Evolutionary conservation across 23 tunicate species (phyloP).

Genomic region (Styela plicata): DNA sequence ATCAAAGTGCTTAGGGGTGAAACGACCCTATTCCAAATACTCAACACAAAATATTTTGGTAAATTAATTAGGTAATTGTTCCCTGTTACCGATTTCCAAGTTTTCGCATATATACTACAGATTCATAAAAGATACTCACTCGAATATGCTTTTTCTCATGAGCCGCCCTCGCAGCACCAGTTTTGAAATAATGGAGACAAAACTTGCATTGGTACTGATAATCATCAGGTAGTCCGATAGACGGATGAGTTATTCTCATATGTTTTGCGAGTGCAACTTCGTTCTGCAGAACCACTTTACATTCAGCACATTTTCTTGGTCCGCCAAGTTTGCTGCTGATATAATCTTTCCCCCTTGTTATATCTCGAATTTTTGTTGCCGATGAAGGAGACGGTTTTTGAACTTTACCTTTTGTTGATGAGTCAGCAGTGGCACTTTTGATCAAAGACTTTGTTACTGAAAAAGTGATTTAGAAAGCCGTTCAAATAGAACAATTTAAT

Average conservation of each 20-base stretch:
- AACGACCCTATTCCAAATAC: no score
- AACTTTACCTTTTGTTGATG: neutral
- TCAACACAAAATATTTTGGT: no score
- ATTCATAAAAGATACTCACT: conserved; percentile 3
- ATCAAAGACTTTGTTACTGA: conserved; percentile 12
- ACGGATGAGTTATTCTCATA: conserved; percentile 3
- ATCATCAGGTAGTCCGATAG: neutral
- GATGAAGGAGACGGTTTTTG: conserved; percentile 8
- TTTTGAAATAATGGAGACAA: conserved; percentile 21
- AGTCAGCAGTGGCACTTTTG: neutral
- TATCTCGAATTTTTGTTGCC: neutral
- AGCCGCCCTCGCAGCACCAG: conserved; percentile 10
- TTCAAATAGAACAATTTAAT: no score
- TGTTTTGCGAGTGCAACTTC: conserved; percentile 16
- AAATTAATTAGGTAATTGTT: no score
- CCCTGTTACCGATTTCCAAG: no score
- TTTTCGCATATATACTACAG: neutral
- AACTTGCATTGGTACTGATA: conserved; percentile 1
- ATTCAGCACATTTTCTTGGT: conserved; percentile 7
- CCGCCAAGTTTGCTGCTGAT: neutral
- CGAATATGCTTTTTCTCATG: conserved; percentile 3
- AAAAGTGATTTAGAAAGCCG: no score
- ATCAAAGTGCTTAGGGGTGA: no score
- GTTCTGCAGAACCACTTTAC: conserved; percentile 1
- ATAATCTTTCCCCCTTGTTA: neutral